Base-by-base conservation (phyloP, 2,888 invertebrate genomes). In the Drosophila dives region DNA sequence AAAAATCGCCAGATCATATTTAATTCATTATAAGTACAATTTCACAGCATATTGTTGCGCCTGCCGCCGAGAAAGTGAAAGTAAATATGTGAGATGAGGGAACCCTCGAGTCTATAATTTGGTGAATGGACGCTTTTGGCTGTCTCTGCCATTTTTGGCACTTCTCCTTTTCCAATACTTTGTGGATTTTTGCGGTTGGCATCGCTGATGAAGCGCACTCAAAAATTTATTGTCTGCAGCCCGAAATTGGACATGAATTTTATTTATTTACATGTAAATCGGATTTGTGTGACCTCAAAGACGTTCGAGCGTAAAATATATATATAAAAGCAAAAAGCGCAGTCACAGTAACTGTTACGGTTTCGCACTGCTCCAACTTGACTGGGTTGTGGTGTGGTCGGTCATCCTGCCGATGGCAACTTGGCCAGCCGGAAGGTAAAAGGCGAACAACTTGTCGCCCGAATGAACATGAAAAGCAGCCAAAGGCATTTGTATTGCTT, bases 241-340 rank as follows among this genome's bases (percentile, higher is more conserved):
- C 81, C 81, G 78, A 82, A 79, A 80, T 90, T 91, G 81, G 85
- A 87, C 90, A 90, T 87, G 80, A 90, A 86, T 90, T 89, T 91
- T 91, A 91, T 92, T 91, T 92, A 92, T 92, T 90, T 87, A 87
- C 92, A 91, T 91, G 89, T 88, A 88, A 91, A 91, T 90, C 88
- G 88, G 88, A 91, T 91, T 89, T 90, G 86, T 84, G 83, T 83
- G 85, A 88, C 86, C 90, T 80, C 85, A 90, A 91, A 85, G 87
- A 89, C 77, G 69, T 64, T 80, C 85, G 72, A 81, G 85, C 87
- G 80, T 86, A 69, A 86, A 89, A 84, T 89, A 84, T 87, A 75
- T 86, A 84, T 89, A 84, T 87, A 75, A 71, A 76, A 76, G 69
- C 75, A 77, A 77, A 72, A 79, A 75, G 29, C 50, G 15, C 29